Evolutionary conservation across 2,113 vertebrate species (phyloP).

Genomic region (Dascyllus trimaculatus): DNA sequence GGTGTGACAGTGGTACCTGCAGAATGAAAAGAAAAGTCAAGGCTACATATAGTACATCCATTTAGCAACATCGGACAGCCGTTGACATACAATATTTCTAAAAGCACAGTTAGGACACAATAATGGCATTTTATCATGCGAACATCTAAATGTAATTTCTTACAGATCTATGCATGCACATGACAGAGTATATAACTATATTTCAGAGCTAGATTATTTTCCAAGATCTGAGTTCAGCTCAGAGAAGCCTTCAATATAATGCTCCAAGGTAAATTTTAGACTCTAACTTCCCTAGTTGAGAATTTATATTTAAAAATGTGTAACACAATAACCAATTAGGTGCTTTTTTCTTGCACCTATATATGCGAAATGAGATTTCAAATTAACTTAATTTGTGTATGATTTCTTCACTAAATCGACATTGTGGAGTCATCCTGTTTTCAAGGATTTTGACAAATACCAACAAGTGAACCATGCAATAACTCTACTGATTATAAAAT

Average conservation of each 20-base stretch:
- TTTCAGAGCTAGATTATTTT: neutral
- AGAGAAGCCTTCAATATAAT: too few species aligned
- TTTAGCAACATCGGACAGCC: slow-evolving; percentile 1
- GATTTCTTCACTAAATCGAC: neutral
- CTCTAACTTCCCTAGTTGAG: too few species aligned
- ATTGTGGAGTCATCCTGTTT: neutral
- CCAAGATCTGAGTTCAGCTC: too few species aligned
- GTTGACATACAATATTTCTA: neutral
- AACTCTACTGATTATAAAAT: neutral
- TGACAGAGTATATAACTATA: neutral
- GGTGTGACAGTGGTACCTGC: slow-evolving; percentile 99
- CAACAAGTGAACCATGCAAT: too few species aligned
- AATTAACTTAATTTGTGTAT: too few species aligned
- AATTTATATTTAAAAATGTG: too few species aligned
- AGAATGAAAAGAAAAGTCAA: slow-evolving; percentile 44
- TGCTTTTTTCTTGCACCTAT: too few species aligned
- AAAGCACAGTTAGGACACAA: too few species aligned
- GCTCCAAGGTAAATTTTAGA: too few species aligned
- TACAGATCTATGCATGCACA: neutral
- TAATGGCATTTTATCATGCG: neutral
- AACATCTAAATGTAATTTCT: neutral
- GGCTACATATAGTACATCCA: slow-evolving; percentile 11
- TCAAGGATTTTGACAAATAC: neutral
- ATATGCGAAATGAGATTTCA: too few species aligned
- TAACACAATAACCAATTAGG: too few species aligned